phyloP scores from a whole-genome alignment of 2,888 invertebrate species.

The Aromia moschata region DNA sequence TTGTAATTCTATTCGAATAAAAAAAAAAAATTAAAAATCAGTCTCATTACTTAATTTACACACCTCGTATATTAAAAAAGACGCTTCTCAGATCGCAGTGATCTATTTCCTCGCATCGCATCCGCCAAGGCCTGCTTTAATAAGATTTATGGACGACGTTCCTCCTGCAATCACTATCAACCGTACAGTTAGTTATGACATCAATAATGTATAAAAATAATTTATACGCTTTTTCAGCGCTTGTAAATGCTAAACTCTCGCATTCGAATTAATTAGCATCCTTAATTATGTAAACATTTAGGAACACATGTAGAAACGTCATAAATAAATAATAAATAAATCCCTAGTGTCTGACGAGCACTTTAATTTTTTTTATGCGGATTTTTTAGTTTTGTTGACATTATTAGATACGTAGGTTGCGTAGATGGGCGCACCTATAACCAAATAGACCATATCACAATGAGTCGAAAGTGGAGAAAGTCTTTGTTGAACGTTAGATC shows the following conservation, averaged over 20 bases:
- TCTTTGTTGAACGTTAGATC: too few relatives aligned
- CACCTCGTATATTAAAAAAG: too few relatives aligned
- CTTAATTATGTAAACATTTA: background rate
- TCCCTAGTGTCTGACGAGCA: background rate
- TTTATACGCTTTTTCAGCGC: background rate
- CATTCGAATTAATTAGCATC: background rate
- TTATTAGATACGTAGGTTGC: too few relatives aligned
- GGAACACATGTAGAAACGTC: background rate
- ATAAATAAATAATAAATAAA: background rate
- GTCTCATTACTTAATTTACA: too few relatives aligned
- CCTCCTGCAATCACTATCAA: background rate
- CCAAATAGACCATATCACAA: too few relatives aligned
- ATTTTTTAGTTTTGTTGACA: too few relatives aligned
- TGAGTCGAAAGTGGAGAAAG: too few relatives aligned
- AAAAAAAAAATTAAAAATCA: too few relatives aligned
- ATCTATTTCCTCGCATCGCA: background rate
- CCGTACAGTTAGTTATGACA: background rate
- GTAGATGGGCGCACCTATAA: too few relatives aligned
- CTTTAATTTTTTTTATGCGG: too few relatives aligned
- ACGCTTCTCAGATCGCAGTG: background rate
- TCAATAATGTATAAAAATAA: slow-evolving; percentile 2
- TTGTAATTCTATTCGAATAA: too few relatives aligned
- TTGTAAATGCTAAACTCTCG: background rate
- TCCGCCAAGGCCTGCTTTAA: background rate
- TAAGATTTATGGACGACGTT: background rate